Evolutionary conservation across 1,140 invertebrate genomes (phyloP), one percentile per base, ranked within the genome.

Genomic region (Gerris buenoi): DNA sequence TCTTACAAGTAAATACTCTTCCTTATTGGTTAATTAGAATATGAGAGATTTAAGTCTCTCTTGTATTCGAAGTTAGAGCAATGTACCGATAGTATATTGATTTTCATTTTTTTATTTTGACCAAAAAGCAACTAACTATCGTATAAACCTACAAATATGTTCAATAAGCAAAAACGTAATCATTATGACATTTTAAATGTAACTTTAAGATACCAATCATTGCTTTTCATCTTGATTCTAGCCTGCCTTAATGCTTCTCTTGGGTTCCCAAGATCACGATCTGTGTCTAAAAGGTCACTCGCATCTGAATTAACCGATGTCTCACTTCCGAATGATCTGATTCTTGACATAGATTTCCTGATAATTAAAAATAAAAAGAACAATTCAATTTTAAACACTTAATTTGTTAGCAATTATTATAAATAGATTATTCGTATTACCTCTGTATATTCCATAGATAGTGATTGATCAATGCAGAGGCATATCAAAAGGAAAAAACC

Each of bases 291-390:
- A 3, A 61, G 22, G 22, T 23, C n/a, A 22, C 59, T 25, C 22
- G 59, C n/a, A 10, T 23, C n/a, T 61, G 59, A 10, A 61, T 25
- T 61, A 10, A 23, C 22, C 23, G 18, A 64, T 25, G 22, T 25
- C 2, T 64, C 27, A 27, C 63, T 46, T 10, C 33, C 33, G 18
- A 46, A 46, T 46, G 33, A 65, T 67, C n/a, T n/a, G n/a, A n/a
- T n/a, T n/a, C n/a, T n/a, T n/a, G n/a, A n/a, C n/a, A n/a, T n/a
- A n/a, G n/a, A n/a, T n/a, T n/a, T n/a, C n/a, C n/a, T n/a, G n/a
- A n/a, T n/a, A n/a, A n/a, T n/a, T n/a, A n/a, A n/a, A n/a, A n/a
- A n/a, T n/a, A n/a, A n/a, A n/a, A n/a, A n/a, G n/a, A n/a, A n/a
- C n/a, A n/a, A n/a, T n/a, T n/a, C n/a, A n/a, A n/a, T n/a, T n/a